Conservation (phyloP, 2,797 vertebrate genomes). For the Todus mexicanus region DNA sequence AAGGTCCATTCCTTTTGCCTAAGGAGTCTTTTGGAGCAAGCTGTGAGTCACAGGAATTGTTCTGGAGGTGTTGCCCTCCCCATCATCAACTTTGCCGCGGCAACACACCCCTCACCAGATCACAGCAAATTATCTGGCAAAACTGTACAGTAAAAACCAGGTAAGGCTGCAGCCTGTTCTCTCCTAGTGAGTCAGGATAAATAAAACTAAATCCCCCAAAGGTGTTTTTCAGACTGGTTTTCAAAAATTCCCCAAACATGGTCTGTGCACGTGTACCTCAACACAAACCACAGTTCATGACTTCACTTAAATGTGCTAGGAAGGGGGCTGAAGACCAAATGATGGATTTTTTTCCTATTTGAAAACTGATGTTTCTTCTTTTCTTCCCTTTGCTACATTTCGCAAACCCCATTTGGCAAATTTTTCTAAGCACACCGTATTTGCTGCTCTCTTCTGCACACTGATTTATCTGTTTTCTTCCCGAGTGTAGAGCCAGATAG, state of each 20-base stretch:
- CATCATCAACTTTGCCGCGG: background rate
- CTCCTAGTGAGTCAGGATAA: background rate
- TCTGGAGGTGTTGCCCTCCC: background rate
- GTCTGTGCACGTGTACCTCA: rapidly evolving
- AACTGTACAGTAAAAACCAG: background rate
- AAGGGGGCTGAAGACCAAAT: background rate
- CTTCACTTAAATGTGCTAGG: background rate
- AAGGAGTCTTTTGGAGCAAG: background rate
- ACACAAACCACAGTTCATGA: background rate
- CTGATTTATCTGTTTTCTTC: background rate
- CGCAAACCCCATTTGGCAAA: background rate
- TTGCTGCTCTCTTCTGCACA: background rate
- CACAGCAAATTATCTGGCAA: background rate
- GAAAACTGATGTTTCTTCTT: background rate
- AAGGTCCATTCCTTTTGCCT: background rate
- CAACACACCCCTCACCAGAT: background rate
- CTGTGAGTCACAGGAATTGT: background rate
- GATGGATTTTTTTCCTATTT: background rate
- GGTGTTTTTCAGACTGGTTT: background rate
- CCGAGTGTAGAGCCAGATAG: background rate
- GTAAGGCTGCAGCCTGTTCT: background rate
- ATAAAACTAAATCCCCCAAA: background rate
- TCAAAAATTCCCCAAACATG: background rate
- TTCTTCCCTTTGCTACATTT: background rate
- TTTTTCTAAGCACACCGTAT: background rate